A percentile compares a stretch with the other conserved stretches of the same genome.
These are phyloP conservation scores for Loxodonta africana DNA, from an alignment of 2,113 vertebrate genomes.

Conservation along the genomic window DNA sequence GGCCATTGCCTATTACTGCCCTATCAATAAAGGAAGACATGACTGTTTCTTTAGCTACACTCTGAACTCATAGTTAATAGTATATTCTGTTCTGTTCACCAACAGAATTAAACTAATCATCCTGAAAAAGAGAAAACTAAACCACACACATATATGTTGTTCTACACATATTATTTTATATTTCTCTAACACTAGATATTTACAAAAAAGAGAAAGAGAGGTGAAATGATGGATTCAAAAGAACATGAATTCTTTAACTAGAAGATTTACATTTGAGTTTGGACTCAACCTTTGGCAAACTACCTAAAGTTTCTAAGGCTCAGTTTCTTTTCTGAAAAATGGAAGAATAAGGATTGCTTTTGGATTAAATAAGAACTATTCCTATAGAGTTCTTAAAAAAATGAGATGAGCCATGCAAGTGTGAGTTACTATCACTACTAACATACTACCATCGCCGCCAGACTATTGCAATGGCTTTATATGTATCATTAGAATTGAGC, in stretches of 20 bases:
- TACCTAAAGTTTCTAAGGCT: not conserved
- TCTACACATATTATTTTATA: not conserved
- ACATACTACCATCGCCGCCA: rapidly evolving
- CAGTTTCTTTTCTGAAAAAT: not conserved
- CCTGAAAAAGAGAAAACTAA: slow-evolving; percentile 47
- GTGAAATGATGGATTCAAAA: not conserved
- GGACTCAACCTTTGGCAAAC: not conserved
- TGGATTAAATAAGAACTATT: not conserved
- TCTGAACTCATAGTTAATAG: not conserved
- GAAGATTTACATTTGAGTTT: not conserved
- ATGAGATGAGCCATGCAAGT: not conserved
- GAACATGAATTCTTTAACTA: not conserved
- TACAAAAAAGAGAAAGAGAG: not conserved
- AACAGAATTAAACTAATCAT: not conserved
- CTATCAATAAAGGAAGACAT: not conserved
- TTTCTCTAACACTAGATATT: not conserved
- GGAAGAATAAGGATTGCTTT: not conserved
- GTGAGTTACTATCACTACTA: not conserved
- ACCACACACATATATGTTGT: not conserved
- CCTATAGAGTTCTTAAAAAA: slow-evolving; percentile 20
- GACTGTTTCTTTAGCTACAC: not conserved
- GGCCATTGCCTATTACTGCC: not conserved
- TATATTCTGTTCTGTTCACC: not conserved
- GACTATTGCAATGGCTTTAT: not conserved
- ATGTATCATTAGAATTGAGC: not conserved